Percentiles rank a stretch among this genome's conserved stretches.
Conservation (phyloP, 2,113 vertebrate species). For the Catharus minimus region DNA sequence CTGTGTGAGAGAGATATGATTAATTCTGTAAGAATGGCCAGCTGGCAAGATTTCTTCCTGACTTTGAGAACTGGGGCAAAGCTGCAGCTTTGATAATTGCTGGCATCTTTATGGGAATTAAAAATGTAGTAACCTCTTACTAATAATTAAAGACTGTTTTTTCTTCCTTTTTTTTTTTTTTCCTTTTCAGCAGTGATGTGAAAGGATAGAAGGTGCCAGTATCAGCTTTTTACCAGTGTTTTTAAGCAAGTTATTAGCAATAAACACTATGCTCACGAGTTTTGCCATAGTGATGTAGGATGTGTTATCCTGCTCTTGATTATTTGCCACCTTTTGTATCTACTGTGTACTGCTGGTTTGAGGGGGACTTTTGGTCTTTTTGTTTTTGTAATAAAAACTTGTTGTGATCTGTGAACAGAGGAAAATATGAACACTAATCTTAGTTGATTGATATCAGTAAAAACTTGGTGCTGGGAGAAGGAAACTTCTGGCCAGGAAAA, state of each 20-base stretch:
- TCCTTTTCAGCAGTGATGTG: neutral
- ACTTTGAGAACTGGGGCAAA: conserved; percentile 70
- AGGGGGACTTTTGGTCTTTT: neutral
- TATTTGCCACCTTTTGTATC: neutral
- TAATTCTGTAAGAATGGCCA: conserved; percentile 80
- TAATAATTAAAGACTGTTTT: conserved; percentile 47
- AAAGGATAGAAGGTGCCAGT: neutral
- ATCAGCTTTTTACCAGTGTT: neutral
- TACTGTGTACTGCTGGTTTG: neutral
- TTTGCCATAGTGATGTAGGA: neutral
- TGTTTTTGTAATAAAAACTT: neutral
- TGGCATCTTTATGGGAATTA: conserved; percentile 66
- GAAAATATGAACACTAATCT: neutral
- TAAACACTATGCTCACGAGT: neutral
- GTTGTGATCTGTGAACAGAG: neutral
- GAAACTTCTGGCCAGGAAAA: neutral
- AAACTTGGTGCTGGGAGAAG: neutral
- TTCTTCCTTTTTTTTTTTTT: neutral
- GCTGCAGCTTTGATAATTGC: conserved; percentile 66
- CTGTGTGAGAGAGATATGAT: conserved; percentile 88
- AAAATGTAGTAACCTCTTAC: conserved; percentile 53
- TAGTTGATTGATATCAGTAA: neutral
- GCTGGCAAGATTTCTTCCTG: conserved; percentile 80
- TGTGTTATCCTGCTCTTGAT: neutral
- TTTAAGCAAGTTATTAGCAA: neutral